Evolutionary conservation across 2,888 invertebrate genomes (phyloP).

Genomic region (Andrena flavipes): DNA sequence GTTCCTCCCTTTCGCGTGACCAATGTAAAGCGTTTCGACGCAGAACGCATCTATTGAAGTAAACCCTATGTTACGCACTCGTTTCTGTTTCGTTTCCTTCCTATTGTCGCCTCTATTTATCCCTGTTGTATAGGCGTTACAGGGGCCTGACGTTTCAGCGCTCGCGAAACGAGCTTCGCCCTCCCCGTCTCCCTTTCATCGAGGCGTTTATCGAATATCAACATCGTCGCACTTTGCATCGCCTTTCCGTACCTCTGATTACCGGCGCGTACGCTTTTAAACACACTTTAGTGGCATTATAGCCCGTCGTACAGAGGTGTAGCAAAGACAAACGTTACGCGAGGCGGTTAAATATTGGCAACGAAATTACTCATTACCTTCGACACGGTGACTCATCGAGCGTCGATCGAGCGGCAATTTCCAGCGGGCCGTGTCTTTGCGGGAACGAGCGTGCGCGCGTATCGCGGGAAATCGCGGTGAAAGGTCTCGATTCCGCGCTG

Average conservation of each 20-base stretch:
- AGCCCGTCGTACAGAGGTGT: neutral
- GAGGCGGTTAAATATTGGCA: neutral
- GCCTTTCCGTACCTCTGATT: neutral
- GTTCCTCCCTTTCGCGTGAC: neutral
- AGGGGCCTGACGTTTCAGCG: constrained; percentile 45
- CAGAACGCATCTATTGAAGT: constrained; percentile 22
- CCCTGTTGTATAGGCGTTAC: constrained; percentile 44
- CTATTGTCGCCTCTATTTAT: constrained; percentile 51
- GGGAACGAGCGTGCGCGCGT: neutral
- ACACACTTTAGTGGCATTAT: neutral
- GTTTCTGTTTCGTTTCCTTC: constrained; percentile 58
- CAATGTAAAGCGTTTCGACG: constrained; percentile 15
- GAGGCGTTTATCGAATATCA: constrained; percentile 39
- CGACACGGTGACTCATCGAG: constrained; percentile 24
- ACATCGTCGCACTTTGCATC: neutral
- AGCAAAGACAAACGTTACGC: neutral
- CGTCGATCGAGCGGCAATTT: neutral
- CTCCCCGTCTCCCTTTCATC: constrained; percentile 34
- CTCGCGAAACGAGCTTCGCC: constrained; percentile 42
- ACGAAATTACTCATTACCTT: constrained; percentile 2
- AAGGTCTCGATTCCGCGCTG: constrained; percentile 22
- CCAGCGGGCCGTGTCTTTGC: neutral
- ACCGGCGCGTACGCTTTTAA: neutral
- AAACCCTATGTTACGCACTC: constrained; percentile 24
- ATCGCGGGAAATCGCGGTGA: constrained; percentile 23